Percentiles rank a stretch among this genome's conserved stretches.
phyloP scores from a whole-genome alignment of 2,797 vertebrate species.

The Gymnodraco acuticeps region DNA sequence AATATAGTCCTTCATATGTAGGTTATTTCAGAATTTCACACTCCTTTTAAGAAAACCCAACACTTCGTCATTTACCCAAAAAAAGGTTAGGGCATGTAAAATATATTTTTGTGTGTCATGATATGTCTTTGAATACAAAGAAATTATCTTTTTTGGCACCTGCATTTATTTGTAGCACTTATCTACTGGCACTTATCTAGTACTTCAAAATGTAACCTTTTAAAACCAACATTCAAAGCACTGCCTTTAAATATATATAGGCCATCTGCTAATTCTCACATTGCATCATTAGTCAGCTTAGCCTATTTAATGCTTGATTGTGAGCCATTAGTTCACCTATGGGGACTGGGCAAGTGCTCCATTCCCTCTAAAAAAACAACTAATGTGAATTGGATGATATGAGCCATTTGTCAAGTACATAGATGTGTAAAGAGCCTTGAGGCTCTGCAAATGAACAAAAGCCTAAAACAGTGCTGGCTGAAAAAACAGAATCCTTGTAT shows the following conservation, averaged over 20 bases:
- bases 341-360: slow-evolving; percentile 1
- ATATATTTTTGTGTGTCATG: no score
- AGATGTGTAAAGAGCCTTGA: slow-evolving; percentile 13
- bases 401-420: slow-evolving; percentile 39
- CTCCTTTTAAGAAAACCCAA: not conserved
- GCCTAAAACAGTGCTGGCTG: not conserved
- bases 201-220: not conserved
- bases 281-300: slow-evolving; percentile 51
- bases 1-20: not conserved
- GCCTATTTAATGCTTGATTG: slow-evolving; percentile 47
- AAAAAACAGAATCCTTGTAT: not conserved
- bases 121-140: no score
- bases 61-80: not conserved
- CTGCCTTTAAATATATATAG: slow-evolving; percentile 11
- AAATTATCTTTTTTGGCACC: no score
- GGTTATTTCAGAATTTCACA: not conserved
- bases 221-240: slow-evolving; percentile 4
- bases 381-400: slow-evolving; percentile 36
- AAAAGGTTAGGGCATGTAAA: no score
- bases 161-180: no score
- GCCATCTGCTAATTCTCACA: slow-evolving; percentile 53
- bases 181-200: no score
- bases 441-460: not conserved
- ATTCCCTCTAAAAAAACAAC: not conserved
- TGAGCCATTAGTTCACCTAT: slow-evolving; percentile 42